Evolutionary conservation across 2,113 vertebrate species (phyloP).

Genomic region (Ceyx cyanopectus): DNA sequence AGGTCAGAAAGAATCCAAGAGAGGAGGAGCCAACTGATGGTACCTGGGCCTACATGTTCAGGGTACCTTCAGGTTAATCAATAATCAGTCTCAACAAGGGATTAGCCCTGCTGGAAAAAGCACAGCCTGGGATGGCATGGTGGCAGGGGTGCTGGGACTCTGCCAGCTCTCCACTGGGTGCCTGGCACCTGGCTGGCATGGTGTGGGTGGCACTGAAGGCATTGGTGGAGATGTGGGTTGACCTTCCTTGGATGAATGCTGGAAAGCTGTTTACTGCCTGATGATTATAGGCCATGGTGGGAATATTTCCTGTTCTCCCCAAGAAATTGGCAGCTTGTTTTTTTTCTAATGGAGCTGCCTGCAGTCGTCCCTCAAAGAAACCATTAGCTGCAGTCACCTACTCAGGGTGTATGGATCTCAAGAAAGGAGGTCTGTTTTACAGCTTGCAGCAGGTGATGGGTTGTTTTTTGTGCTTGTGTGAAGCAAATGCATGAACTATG

Average conservation of each 20-base stretch:
- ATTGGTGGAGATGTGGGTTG: neutral
- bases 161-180: neutral
- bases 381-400: neutral
- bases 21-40: neutral
- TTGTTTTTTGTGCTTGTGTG: neutral
- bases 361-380: neutral
- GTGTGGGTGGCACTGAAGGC: neutral
- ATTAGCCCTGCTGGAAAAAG: neutral
- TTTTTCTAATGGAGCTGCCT: neutral
- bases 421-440: neutral
- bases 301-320: neutral
- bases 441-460: neutral
- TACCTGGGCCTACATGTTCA: neutral
- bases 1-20: neutral
- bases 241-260: neutral
- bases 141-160: neutral
- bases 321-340: neutral
- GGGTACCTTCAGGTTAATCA: neutral
- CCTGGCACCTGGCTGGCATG: neutral
- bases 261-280: neutral
- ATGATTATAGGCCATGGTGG: neutral
- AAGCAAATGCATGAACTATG: neutral
- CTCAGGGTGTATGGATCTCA: neutral
- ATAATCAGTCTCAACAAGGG: neutral
- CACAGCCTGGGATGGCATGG: neutral